phyloP scores from a whole-genome alignment of 2,888 invertebrate genomes.

The Timema podura region DNA sequence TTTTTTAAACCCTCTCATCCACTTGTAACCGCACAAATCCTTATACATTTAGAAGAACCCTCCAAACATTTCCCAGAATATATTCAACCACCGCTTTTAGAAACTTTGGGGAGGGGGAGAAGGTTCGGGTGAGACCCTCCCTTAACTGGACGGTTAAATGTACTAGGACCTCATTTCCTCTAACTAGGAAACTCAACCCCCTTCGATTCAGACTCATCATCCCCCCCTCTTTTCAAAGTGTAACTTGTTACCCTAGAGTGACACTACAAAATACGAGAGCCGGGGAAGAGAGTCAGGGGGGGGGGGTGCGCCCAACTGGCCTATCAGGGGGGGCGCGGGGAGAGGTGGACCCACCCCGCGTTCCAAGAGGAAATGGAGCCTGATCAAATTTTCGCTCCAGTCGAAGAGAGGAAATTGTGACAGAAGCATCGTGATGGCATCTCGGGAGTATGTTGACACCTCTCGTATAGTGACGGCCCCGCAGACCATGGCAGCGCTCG shows the following conservation, averaged over 20 bases:
- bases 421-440: too few relatives aligned
- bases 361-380: constrained; percentile 46
- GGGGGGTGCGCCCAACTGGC: background rate
- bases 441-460: too few relatives aligned
- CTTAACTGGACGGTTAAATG: constrained; percentile 23
- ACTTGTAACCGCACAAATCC: background rate
- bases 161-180: constrained; percentile 22
- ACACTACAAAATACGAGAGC: constrained; percentile 20
- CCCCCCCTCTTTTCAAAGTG: too few relatives aligned
- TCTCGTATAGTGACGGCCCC: too few relatives aligned
- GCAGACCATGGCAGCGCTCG: too few relatives aligned
- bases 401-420: constrained; percentile 23
- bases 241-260: background rate
- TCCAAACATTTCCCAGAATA: too few relatives aligned
- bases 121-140: background rate
- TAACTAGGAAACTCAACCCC: too few relatives aligned
- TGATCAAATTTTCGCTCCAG: constrained; percentile 36
- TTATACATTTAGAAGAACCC: background rate
- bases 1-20: constrained; percentile 7
- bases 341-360: constrained; percentile 18
- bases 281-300: background rate
- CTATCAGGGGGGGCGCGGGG: constrained; percentile 43
- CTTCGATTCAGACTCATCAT: too few relatives aligned
- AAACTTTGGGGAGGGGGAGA: background rate
- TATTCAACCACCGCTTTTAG: too few relatives aligned